Conservation (phyloP, 2,113 vertebrate genomes). For the Megaleporinus macrocephalus region DNA sequence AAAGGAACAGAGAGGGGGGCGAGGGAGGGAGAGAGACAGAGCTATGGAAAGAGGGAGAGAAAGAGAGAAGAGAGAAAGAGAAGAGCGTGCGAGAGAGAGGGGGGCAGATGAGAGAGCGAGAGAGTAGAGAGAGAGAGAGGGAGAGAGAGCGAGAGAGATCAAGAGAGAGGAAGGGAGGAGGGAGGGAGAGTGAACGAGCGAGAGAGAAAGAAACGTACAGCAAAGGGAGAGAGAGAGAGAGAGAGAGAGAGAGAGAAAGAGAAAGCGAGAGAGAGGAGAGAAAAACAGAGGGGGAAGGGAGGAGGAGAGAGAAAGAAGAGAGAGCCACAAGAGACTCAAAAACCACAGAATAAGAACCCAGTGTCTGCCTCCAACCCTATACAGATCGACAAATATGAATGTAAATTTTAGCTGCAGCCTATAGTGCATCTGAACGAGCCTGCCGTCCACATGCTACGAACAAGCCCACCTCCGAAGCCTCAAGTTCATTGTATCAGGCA, state of each 20-base stretch:
- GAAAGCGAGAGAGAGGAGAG: conserved; percentile 47
- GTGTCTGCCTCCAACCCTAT: conserved; percentile 75
- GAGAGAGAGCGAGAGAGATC: conserved; percentile 42
- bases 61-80: conserved; percentile 65
- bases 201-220: conserved; percentile 46
- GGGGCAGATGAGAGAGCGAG: conserved; percentile 56
- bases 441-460: conserved; percentile 39
- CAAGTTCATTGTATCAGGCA: conserved; percentile 40
- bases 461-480: conserved; percentile 15
- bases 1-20: conserved; percentile 77
- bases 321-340: conserved; percentile 80
- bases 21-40: conserved; percentile 73
- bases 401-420: conserved; percentile 58
- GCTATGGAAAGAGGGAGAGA: conserved; percentile 64
- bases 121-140: conserved; percentile 45
- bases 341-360: conserved; percentile 78
- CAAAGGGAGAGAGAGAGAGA: conserved; percentile 52
- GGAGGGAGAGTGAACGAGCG: conserved; percentile 75
- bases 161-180: conserved; percentile 72
- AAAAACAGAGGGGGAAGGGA: conserved; percentile 67
- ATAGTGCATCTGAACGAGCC: conserved; percentile 34
- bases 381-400: conserved; percentile 77
- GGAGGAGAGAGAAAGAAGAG: conserved; percentile 69
- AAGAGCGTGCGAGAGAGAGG: conserved; percentile 59
- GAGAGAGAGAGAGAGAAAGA: conserved; percentile 63